phyloP scores from a whole-genome alignment of 1,140 invertebrate species.

The Pseudomyrmex dendroicus region DNA sequence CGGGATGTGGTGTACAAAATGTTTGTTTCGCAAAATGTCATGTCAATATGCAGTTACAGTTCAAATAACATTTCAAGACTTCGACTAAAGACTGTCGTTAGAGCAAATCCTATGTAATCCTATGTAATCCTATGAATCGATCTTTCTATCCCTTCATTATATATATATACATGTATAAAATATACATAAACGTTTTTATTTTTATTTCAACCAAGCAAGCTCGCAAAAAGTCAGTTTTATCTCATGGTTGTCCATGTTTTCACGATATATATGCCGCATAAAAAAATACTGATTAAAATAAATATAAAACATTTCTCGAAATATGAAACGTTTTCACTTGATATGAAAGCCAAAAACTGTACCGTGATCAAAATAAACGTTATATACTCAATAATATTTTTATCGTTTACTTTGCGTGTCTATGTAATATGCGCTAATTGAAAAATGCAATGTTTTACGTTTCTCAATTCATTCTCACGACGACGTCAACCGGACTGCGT shows the following conservation, averaged over 20 bases:
- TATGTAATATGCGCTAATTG: conserved; percentile 19
- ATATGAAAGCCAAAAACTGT: conserved; percentile 12
- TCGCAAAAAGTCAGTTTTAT: not conserved
- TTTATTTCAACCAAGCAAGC: not conserved
- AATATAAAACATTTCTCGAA: conserved; percentile 3
- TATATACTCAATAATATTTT: not conserved
- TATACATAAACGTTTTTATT: not conserved
- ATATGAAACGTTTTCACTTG: no score
- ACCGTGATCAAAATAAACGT: not conserved
- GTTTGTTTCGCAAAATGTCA: no score
- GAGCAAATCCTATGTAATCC: no score
- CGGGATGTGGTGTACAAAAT: no score
- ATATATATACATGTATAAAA: no score
- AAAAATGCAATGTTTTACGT: not conserved
- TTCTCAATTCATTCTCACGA: conserved; percentile 16
- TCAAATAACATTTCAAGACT: no score
- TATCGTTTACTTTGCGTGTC: not conserved
- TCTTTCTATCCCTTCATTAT: no score
- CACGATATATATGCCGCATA: not conserved
- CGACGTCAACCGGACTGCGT: not conserved
- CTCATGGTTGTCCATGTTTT: not conserved
- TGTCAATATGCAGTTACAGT: no score
- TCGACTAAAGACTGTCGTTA: no score
- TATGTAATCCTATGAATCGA: no score
- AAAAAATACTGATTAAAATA: conserved; percentile 35